These are phyloP conservation scores for Boloria euphrosyne DNA, from an alignment of 2,888 invertebrate genomes.

Conservation along the genomic window DNA sequence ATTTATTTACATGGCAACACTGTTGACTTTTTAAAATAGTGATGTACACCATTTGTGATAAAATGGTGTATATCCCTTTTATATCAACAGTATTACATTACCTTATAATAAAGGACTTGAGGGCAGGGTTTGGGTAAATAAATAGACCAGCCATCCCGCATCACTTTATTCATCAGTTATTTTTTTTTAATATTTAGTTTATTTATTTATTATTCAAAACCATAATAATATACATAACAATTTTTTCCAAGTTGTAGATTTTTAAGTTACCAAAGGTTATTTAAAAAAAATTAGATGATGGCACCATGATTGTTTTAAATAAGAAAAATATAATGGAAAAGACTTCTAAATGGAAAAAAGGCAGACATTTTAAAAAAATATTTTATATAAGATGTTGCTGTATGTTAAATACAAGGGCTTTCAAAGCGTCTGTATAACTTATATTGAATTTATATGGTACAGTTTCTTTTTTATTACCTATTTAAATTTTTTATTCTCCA, in stretches of 20 bases:
- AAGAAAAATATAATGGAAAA: conserved; percentile 34
- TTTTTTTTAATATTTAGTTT: conserved; percentile 3
- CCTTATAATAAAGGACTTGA: conserved; percentile 39
- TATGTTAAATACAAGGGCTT: conserved; percentile 14
- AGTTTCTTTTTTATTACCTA: no score
- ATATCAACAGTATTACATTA: conserved; percentile 17
- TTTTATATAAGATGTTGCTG: conserved; percentile 19
- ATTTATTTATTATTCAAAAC: conserved; percentile 30
- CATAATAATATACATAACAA: conserved; percentile 3
- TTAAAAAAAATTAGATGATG: conserved; percentile 54
- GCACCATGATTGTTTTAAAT: conserved; percentile 62
- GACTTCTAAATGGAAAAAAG: conserved; percentile 34
- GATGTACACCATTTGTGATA: no score
- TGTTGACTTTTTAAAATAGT: conserved; percentile 21
- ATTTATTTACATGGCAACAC: conserved; percentile 32
- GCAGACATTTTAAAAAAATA: conserved; percentile 11
- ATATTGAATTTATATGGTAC: neutral
- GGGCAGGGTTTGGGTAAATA: conserved; percentile 57
- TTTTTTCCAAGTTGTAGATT: conserved; percentile 5
- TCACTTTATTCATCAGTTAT: conserved; percentile 49
- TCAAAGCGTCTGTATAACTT: neutral
- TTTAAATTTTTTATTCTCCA: no score
- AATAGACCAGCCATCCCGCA: conserved; percentile 51
- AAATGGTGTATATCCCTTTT: neutral
- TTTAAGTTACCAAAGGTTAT: neutral